These are phyloP conservation scores for Hirtodrosophila histrioides DNA, from an alignment of 2,888 invertebrate genomes.

Conservation along the genomic window DNA sequence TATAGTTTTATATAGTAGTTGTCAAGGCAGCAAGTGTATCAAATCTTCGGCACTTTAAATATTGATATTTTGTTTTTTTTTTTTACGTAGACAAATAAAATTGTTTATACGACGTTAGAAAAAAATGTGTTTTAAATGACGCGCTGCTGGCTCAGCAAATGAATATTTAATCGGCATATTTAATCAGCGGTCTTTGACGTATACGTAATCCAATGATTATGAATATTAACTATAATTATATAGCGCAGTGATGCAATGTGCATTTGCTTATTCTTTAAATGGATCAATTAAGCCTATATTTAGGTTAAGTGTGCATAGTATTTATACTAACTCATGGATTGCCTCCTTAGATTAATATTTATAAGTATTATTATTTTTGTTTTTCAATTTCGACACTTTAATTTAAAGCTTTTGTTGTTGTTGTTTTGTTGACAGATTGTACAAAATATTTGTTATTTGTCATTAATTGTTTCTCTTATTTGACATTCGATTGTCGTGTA, in stretches of 20 bases:
- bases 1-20: slow-evolving; percentile 30
- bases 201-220: slow-evolving; percentile 58
- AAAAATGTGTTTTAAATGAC: slow-evolving; percentile 64
- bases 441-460: slow-evolving; percentile 39
- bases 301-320: slow-evolving; percentile 18
- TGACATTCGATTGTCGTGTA: slow-evolving; percentile 11
- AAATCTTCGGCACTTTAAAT: not conserved
- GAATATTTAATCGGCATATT: slow-evolving; percentile 73
- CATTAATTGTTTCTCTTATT: slow-evolving; percentile 20
- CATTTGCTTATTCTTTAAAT: slow-evolving; percentile 10
- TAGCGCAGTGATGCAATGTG: not conserved
- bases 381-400: slow-evolving; percentile 14
- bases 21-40: slow-evolving; percentile 33
- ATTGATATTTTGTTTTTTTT: slow-evolving; percentile 42
- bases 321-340: not conserved
- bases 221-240: slow-evolving; percentile 54
- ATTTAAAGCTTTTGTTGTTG: slow-evolving; percentile 6
- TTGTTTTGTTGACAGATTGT: slow-evolving; percentile 36
- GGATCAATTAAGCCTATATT: slow-evolving; percentile 9
- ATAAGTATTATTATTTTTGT: not conserved
- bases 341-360: no score
- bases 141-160: slow-evolving; percentile 75
- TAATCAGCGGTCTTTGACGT: slow-evolving; percentile 56
- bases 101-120: slow-evolving; percentile 37
- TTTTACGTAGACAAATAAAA: slow-evolving; percentile 69